These are phyloP conservation scores for Andrena minutula DNA, from an alignment of 2,888 invertebrate species.

Conservation along the genomic window DNA sequence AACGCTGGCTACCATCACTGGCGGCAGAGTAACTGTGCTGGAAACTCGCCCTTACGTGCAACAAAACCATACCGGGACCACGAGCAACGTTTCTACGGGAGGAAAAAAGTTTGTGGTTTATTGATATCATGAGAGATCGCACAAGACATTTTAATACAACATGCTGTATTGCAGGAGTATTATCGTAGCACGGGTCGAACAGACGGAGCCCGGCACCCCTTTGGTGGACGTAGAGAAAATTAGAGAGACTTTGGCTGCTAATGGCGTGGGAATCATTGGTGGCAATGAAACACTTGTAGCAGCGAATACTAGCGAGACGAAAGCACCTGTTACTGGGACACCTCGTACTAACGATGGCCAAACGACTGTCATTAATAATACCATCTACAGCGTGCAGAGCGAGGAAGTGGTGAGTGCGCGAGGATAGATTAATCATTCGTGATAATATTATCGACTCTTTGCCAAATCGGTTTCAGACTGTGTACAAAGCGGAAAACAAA, in stretches of 20 bases:
- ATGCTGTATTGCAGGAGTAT: conserved; percentile 75
- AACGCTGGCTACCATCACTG: conserved; percentile 91
- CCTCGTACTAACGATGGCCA: conserved; percentile 55
- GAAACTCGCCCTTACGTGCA: conserved; percentile 89
- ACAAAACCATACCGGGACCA: conserved; percentile 66
- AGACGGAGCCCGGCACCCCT: conserved; percentile 77
- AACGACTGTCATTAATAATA: conserved; percentile 64
- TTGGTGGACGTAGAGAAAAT: conserved; percentile 83
- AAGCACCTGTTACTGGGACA: conserved; percentile 42
- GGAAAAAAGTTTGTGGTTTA: conserved; percentile 76
- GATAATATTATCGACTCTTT: not conserved
- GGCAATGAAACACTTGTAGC: conserved; percentile 70
- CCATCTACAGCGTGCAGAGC: conserved; percentile 65
- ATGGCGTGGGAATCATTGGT: conserved; percentile 81
- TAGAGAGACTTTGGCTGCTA: conserved; percentile 79
- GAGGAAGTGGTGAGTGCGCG: conserved; percentile 77
- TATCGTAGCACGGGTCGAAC: conserved; percentile 82
- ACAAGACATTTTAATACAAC: not conserved
- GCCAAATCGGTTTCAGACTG: conserved; percentile 86
- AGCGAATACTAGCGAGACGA: conserved; percentile 29
- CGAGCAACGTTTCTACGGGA: conserved; percentile 16
- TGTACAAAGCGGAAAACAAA: conserved; percentile 91
- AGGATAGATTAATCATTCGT: not conserved
- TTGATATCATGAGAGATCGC: not conserved
- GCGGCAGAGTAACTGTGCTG: conserved; percentile 91